Conservation (phyloP, 2,113 vertebrate species). For the Cisticola juncidis region DNA sequence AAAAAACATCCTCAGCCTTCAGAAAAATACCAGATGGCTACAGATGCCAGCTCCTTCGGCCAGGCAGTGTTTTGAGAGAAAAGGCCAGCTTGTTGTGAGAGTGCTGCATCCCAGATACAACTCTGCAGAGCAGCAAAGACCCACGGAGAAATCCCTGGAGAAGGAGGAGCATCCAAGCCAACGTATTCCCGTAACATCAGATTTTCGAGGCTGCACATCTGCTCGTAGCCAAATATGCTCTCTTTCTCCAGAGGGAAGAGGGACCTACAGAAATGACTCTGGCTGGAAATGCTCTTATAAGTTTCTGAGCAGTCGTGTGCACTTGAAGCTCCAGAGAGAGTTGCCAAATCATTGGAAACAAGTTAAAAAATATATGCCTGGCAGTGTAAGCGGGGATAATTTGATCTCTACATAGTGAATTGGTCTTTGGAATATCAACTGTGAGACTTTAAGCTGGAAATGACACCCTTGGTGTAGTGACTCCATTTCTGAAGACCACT, state of each 20-base stretch:
- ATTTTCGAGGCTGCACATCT: background rate
- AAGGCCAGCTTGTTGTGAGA: slow-evolving; percentile 11
- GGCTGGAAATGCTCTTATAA: background rate
- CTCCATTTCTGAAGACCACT: background rate
- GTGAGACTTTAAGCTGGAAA: background rate
- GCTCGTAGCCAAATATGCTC: background rate
- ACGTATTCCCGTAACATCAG: background rate
- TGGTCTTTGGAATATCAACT: background rate
- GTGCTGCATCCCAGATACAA: slow-evolving; percentile 2
- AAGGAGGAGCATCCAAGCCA: background rate
- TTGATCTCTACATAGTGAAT: background rate
- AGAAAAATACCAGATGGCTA: slow-evolving; percentile 41
- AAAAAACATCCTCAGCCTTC: slow-evolving; percentile 24
- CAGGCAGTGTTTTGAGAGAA: slow-evolving; percentile 8
- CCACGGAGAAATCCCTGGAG: background rate
- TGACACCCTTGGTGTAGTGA: background rate
- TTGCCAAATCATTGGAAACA: background rate
- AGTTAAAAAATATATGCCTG: background rate
- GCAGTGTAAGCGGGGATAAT: background rate
- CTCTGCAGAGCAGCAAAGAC: background rate
- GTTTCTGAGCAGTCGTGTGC: background rate
- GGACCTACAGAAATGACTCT: slow-evolving; percentile 13
- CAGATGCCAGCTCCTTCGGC: slow-evolving; percentile 43
- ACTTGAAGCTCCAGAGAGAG: background rate
- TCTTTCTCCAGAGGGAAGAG: background rate